Conservation (phyloP, 2,888 invertebrate genomes). For the Catocala sponsa region DNA sequence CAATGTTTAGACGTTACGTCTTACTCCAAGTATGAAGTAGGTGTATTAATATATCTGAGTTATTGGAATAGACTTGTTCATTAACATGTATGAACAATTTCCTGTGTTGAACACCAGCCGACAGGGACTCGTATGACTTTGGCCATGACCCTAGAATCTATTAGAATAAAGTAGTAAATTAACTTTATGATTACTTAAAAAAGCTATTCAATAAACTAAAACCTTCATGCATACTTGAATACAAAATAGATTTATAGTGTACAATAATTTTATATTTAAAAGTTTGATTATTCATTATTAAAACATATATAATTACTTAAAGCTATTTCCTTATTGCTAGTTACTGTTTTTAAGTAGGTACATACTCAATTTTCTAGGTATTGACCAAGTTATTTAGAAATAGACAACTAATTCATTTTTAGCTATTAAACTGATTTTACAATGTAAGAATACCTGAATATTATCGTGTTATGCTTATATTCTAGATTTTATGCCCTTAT, state of each 20-base stretch:
- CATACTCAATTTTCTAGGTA: too few species aligned
- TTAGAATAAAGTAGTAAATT: constrained; percentile 13
- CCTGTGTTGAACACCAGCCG: constrained; percentile 9
- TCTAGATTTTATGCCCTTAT: too few species aligned
- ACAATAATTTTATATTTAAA: background rate
- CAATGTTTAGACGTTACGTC: constrained; percentile 35
- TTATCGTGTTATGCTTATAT: too few species aligned
- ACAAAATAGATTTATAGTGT: background rate
- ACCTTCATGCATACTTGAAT: too few species aligned
- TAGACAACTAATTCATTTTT: too few species aligned
- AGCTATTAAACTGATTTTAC: too few species aligned
- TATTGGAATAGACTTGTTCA: constrained; percentile 15
- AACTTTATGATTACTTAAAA: background rate
- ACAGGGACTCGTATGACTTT: constrained; percentile 18
- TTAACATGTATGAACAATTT: constrained; percentile 13
- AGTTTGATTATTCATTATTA: too few species aligned
- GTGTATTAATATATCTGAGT: constrained; percentile 8
- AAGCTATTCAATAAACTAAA: too few species aligned
- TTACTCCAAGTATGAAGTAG: constrained; percentile 17
- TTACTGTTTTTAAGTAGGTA: too few species aligned
- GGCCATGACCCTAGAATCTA: constrained; percentile 32
- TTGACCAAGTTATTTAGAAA: too few species aligned
- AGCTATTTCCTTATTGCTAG: background rate
- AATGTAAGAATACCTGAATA: too few species aligned
- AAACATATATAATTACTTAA: too few species aligned